Percentiles rank a stretch among this genome's conserved stretches.
Conservation (phyloP, 2,888 invertebrate species). For the Reticulitermes lucifugus region DNA sequence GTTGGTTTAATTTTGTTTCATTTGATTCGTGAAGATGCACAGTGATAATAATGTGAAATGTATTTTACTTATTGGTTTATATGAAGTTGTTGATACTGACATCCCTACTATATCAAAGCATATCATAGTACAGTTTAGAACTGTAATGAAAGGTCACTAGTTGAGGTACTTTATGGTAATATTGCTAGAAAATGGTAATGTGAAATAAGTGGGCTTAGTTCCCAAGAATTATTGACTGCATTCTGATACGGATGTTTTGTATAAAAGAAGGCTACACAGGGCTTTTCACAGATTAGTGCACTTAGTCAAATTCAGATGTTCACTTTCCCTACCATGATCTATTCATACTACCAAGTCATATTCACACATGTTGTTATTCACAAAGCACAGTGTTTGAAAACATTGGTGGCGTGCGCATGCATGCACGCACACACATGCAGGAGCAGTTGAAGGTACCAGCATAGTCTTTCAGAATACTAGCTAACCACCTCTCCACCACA, state of each 20-base stretch:
- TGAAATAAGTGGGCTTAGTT: neutral
- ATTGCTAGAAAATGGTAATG: conserved; percentile 5
- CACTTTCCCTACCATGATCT: no score
- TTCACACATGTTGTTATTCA: no score
- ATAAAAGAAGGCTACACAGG: neutral
- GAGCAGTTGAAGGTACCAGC: no score
- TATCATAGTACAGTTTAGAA: neutral
- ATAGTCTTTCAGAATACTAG: no score
- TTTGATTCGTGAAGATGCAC: no score
- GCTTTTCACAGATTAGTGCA: neutral
- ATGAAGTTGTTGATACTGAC: neutral
- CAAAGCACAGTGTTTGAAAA: no score
- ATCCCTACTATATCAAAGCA: neutral
- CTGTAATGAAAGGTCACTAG: neutral
- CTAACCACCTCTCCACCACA: no score
- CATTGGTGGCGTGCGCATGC: no score
- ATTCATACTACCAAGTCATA: no score
- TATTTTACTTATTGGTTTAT: neutral
- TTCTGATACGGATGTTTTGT: neutral
- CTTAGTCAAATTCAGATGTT: neutral
- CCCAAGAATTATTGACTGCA: neutral
- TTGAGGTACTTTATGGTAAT: neutral
- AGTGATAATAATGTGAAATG: no score
- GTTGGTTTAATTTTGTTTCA: no score
- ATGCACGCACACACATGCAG: no score